Evolutionary conservation across 2,888 invertebrate species (phyloP).

Genomic region (Penaeus monodon): DNA sequence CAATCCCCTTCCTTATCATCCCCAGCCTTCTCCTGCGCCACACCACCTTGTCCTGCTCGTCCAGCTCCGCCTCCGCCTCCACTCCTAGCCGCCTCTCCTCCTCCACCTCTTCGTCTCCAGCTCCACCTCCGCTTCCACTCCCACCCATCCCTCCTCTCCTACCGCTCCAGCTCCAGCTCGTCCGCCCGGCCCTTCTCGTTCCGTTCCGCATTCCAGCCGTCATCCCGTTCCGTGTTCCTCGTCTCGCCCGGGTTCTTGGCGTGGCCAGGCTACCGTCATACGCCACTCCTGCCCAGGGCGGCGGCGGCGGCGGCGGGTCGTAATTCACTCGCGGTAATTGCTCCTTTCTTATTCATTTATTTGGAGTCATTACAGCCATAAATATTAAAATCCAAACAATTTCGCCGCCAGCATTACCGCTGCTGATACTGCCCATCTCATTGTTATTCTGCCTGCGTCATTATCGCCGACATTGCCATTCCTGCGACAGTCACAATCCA

Average conservation of each 20-base stretch:
- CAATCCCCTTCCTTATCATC: not conserved
- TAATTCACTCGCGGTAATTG: no score
- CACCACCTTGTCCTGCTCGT: not conserved
- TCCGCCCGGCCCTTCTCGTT: constrained; percentile 2
- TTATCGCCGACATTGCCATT: no score
- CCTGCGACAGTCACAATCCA: no score
- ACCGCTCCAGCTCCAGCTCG: not conserved
- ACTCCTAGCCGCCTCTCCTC: not conserved
- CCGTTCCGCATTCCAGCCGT: constrained; percentile 13
- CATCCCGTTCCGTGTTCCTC: constrained; percentile 16
- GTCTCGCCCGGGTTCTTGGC: constrained; percentile 13
- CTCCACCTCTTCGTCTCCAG: not conserved
- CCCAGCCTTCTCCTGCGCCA: not conserved
- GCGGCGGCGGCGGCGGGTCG: no score
- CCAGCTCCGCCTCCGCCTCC: not conserved
- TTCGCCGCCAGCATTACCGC: no score
- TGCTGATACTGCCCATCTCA: no score
- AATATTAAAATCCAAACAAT: no score
- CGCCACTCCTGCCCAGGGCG: not conserved
- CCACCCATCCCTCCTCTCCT: not conserved
- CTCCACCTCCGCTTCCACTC: not conserved
- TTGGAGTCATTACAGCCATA: no score
- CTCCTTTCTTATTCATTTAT: no score
- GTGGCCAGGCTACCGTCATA: constrained; percentile 19
- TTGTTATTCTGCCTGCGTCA: no score